A percentile compares a stretch with the other conserved stretches of the same genome.
phyloP scores from a whole-genome alignment of 2,888 invertebrate genomes.

The Capitulum mitella region DNA sequence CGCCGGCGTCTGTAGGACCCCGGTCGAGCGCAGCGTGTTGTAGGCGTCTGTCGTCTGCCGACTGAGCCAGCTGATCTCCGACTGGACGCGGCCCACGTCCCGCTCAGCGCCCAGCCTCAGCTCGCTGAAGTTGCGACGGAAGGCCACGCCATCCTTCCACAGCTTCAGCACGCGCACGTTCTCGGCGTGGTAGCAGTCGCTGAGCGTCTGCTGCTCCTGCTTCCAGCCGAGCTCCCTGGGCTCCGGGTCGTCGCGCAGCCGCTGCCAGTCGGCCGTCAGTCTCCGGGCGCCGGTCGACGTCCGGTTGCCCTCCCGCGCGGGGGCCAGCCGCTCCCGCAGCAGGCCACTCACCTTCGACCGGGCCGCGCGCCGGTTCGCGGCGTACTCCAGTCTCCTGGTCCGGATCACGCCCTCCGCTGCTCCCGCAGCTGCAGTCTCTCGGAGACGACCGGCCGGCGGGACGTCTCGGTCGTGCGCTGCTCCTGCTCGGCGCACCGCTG shows the following conservation, averaged over 20 bases:
- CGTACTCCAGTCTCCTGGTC: constrained; percentile 84
- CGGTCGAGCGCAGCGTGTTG: background rate
- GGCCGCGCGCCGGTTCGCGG: constrained; percentile 63
- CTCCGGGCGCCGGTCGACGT: constrained; percentile 84
- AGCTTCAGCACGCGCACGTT: constrained; percentile 80
- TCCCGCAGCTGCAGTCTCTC: constrained; percentile 45
- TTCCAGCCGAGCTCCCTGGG: constrained; percentile 91
- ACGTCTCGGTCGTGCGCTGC: constrained; percentile 28
- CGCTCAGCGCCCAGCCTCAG: constrained; percentile 80
- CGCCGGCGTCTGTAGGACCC: background rate
- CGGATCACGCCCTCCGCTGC: constrained; percentile 56
- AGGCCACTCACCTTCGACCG: constrained; percentile 70
- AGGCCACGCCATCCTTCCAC: constrained; percentile 86
- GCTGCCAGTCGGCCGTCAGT: constrained; percentile 85
- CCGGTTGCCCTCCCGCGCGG: constrained; percentile 85
- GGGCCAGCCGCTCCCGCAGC: constrained; percentile 81
- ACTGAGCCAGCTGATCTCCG: constrained; percentile 21
- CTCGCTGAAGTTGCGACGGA: constrained; percentile 81
- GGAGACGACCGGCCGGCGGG: constrained; percentile 29
- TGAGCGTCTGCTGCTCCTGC: constrained; percentile 64
- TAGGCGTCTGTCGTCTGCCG: constrained; percentile 4
- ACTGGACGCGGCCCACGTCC: constrained; percentile 68
- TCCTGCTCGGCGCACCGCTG: constrained; percentile 33
- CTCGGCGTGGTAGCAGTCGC: constrained; percentile 41
- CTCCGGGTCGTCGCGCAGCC: constrained; percentile 77